These are phyloP conservation scores for Turdus rufiventris DNA, from an alignment of 2,113 vertebrate species.

Conservation along the genomic window DNA sequence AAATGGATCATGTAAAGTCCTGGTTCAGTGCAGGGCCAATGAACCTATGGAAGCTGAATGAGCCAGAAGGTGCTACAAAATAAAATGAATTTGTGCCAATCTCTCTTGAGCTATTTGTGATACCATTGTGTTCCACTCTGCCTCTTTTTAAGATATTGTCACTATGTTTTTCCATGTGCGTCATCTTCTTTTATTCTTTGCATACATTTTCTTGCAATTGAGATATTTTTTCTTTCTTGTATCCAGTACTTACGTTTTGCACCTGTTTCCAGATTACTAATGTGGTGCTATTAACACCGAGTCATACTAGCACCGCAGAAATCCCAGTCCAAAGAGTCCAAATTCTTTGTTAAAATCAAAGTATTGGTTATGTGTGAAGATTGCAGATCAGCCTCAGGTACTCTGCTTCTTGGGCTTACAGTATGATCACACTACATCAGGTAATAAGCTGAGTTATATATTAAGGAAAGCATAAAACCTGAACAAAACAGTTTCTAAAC, in stretches of 20 bases:
- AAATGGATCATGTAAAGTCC: conserved; percentile 17
- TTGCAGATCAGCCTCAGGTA: neutral
- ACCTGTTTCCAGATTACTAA: neutral
- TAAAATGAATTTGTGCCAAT: conserved; percentile 7
- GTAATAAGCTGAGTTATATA: neutral
- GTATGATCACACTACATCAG: neutral
- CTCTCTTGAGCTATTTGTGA: neutral
- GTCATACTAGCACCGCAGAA: neutral
- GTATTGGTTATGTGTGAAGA: neutral
- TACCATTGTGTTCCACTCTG: neutral
- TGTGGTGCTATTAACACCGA: neutral
- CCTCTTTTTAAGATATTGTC: neutral
- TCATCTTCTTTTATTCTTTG: neutral
- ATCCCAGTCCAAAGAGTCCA: neutral
- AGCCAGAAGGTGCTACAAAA: conserved; percentile 35
- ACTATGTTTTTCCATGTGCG: neutral
- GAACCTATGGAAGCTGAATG: neutral
- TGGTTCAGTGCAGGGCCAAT: neutral
- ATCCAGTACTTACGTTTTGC: neutral
- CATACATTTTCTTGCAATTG: neutral
- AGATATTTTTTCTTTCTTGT: neutral
- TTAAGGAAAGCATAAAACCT: neutral
- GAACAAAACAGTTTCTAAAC: neutral
- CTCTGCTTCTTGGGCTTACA: neutral
- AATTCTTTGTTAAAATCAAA: neutral